These are phyloP conservation scores for Tetheella fluctuosa DNA, from an alignment of 2,888 invertebrate genomes.

Conservation along the genomic window DNA sequence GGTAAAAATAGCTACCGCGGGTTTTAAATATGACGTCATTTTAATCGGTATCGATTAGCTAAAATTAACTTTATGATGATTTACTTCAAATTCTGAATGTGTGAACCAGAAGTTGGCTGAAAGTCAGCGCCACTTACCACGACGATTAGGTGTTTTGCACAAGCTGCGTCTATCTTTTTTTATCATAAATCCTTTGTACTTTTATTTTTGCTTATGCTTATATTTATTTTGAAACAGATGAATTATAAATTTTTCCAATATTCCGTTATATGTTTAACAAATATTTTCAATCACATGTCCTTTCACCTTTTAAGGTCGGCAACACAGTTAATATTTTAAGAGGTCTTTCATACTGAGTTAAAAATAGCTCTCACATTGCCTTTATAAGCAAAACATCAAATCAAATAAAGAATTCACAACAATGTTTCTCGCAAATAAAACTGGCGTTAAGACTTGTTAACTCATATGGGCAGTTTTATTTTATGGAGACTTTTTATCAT, in stretches of 20 bases:
- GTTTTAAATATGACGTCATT: neutral
- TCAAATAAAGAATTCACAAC: neutral
- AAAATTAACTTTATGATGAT: no score
- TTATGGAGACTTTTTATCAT: neutral
- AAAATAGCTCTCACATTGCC: neutral
- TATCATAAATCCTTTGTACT: no score
- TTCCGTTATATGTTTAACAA: no score
- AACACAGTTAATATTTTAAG: neutral
- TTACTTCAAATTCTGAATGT: no score
- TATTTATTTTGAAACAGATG: no score
- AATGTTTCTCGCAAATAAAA: neutral
- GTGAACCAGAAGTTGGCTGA: no score
- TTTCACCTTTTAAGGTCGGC: neutral
- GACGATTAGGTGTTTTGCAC: no score
- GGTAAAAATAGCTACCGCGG: neutral
- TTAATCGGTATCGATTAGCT: neutral
- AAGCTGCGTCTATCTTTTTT: no score
- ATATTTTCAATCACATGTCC: neutral
- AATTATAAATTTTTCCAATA: no score
- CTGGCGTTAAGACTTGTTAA: no score
- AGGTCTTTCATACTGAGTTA: neutral
- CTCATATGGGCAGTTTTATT: neutral
- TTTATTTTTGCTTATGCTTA: no score
- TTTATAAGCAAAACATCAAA: neutral
- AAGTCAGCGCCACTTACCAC: no score